Base-by-base conservation (phyloP, 92 coral and sea anemone species). In the Plumapathes pennacea region DNA sequence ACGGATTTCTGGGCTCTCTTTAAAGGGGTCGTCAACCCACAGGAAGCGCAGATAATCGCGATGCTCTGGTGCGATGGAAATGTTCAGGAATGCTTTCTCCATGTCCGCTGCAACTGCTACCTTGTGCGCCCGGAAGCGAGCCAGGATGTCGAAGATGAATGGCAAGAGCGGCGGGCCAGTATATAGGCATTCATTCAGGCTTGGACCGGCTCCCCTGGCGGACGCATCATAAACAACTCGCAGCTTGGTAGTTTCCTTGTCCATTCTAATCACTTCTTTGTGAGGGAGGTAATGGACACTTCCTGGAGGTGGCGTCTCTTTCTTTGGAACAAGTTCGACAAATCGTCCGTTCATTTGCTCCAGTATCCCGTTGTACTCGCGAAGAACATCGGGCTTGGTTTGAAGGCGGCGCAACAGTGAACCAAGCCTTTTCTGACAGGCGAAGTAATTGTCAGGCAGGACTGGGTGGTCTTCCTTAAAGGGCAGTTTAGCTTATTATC, bases 221-320 rank as follows among this genome's bases (percentile, higher is more conserved):
- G 95, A 86, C 6, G 88, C 85, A 50, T 86, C 88, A 45, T 67
- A 86, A 18, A 80, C 88, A 30, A 79, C 52, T 15, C 80, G 67
- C 0, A 80, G 22, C 48, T 74, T 85, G 19, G 81, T 84, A 5
- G 82, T 88, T 41, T 43, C 43, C 53, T 69, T 76, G 64, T 87
- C 86, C 25, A 58, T 45, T 39, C 86, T 51, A 4, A 87, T 55
- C 9, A 88, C 84, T 22, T 74, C 77, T 6, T 57, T 83, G 27
- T 88, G 89, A 14, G 90, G 88, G 24, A 88, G 50, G 41, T 82
- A 82, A 38, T 82, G 96, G 4, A 82, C 83, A 33, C 58, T 69
- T 9, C 63, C 81, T 15, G 38, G 46, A 13, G 62, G 39, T 42
- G 72, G 34, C 21, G 53, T 26, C 8, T 53, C 25, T n/a, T n/a